Conservation (phyloP, 2,797 vertebrate species). For the Mus minutoides region DNA sequence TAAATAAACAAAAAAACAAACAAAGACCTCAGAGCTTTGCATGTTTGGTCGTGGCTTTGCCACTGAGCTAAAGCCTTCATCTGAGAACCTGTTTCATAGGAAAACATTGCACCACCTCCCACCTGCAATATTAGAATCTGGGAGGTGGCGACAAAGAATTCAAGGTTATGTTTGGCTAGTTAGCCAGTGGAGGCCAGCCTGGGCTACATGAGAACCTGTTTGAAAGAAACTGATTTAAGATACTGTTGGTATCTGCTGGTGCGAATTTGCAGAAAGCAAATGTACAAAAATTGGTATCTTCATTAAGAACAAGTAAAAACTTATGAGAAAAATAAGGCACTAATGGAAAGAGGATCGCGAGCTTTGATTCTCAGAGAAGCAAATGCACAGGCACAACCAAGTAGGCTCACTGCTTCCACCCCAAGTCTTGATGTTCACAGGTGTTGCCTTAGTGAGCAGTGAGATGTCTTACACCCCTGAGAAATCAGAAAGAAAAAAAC, state of each 20-base stretch:
- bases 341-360: background rate
- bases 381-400: no score
- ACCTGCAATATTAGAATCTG: background rate
- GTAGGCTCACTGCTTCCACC: background rate
- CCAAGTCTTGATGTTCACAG: background rate
- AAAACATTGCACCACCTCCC: no score
- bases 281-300: background rate
- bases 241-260: background rate
- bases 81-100: background rate
- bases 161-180: background rate
- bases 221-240: background rate
- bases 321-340: background rate
- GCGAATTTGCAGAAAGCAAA: background rate
- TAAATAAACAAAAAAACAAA: background rate
- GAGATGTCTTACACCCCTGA: background rate
- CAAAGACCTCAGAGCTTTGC: background rate
- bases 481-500: background rate
- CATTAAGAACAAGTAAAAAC: background rate
- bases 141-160: background rate
- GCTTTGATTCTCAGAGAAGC: background rate
- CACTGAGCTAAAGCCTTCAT: background rate
- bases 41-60: background rate
- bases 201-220: background rate
- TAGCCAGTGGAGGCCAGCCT: background rate
- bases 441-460: background rate